Evolutionary conservation across 53 echinoderm and acorn worm genomes (phyloP).

Genomic region (Zoroaster sp.): DNA sequence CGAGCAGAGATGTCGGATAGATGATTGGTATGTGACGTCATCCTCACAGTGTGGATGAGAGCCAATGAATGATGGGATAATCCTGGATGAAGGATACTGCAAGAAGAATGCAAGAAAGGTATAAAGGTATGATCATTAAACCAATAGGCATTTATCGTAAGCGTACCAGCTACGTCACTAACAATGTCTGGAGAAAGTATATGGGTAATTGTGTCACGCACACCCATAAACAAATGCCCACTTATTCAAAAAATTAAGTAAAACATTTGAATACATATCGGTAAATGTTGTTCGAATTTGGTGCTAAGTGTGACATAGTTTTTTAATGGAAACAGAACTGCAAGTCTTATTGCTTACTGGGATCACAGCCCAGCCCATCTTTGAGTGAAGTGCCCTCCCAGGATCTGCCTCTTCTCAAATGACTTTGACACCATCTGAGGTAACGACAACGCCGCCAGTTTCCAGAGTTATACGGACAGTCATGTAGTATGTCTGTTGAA

Average conservation of each 20-base stretch:
- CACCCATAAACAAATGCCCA: too few species aligned
- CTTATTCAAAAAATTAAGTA: too few species aligned
- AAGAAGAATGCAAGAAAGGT: background rate
- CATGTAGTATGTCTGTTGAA: conserved; percentile 28
- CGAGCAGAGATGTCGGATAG: conserved; percentile 28
- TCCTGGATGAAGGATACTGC: background rate
- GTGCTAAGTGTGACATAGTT: too few species aligned
- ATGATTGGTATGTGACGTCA: conserved; percentile 37
- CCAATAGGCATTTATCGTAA: background rate
- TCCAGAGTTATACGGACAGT: conserved; percentile 33
- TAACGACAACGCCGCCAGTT: conserved; percentile 49
- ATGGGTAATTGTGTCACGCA: too few species aligned
- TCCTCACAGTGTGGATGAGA: background rate
- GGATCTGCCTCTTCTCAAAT: conserved; percentile 19
- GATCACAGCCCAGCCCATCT: conserved; percentile 48
- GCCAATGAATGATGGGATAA: conserved; percentile 16
- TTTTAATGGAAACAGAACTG: too few species aligned
- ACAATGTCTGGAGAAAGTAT: too few species aligned
- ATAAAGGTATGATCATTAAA: background rate
- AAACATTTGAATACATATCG: too few species aligned
- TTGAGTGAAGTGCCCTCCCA: conserved; percentile 1
- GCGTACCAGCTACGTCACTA: background rate
- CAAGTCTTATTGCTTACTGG: background rate
- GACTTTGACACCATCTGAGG: conserved; percentile 17
- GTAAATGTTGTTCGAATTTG: too few species aligned